Evolutionary conservation across 2,797 vertebrate genomes (phyloP), one percentile per base, ranked within the genome.

Genomic region (Cossypha heuglini): DNA sequence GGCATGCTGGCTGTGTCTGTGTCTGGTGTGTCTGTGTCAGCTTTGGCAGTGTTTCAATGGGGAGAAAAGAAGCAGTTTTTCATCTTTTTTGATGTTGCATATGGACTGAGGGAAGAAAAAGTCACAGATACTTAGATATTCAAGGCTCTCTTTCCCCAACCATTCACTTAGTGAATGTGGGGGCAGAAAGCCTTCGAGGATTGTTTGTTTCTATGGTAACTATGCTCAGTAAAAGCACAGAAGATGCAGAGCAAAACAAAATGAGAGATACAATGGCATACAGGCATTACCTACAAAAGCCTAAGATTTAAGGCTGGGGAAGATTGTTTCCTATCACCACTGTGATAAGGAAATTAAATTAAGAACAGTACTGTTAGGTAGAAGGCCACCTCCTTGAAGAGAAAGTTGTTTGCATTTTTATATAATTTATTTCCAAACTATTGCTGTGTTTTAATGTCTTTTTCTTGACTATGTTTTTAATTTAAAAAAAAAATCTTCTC

Each of bases 201-300:
- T 76, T 96, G 59, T 81, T 94, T 93, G 88, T 97, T 88, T 93
- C 94, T 93, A 93, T 95, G 90, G 93, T 82, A 91, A 97, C 95
- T 42, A 24, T 73, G 28, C 45, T 82, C 48, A 61, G 63, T 66
- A 79, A 79, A 48, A 76, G 92, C 62, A 93, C 48, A 73, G 66
- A 91, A 67, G 40, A 61, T 55, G 45, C 25, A 76, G 63, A 76
- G 59, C 57, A 82, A 76, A 94, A 79, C 25, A 82, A 52, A 35
- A 74, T 38, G 48, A 85, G 58, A 88, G 29, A 31, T 13, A 35
- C 35, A 35, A 35, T 82, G 77, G 37, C 45, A 73, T 45, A 26
- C 10, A 86, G 61, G 25, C 63, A 52, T 59, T 80, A 40, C 38
- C 31, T 48, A 16, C 14, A 6, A 72, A 86, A 69, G 55, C 46